Conservation (phyloP, 2,797 vertebrate species). For the Characodon lateralis region DNA sequence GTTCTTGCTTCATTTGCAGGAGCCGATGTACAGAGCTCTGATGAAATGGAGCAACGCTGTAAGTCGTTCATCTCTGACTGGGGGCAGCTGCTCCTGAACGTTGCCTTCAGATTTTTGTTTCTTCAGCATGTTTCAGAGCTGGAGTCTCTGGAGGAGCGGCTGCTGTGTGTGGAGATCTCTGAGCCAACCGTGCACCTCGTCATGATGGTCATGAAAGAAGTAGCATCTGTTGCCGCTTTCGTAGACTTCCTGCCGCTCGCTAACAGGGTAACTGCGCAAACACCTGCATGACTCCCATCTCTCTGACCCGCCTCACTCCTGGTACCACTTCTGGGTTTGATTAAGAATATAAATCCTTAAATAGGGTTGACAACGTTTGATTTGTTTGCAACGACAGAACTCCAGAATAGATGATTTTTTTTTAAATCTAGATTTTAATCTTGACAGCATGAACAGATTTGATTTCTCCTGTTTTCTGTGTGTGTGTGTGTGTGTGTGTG, state of each 20-base stretch:
- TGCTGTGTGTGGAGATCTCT: constrained; percentile 52
- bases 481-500: too few species aligned
- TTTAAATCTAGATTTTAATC: neutral
- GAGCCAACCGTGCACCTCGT: neutral
- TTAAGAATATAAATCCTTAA: neutral
- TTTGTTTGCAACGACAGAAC: neutral
- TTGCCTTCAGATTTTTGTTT: neutral
- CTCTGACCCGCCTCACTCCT: neutral
- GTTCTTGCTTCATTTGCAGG: constrained; percentile 37
- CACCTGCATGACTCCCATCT: neutral
- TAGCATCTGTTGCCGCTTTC: constrained; percentile 5
- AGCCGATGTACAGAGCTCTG: constrained; percentile 43
- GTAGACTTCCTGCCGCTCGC: constrained; percentile 57
- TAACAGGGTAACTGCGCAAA: constrained; percentile 59
- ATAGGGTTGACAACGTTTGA: neutral
- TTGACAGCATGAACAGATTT: too few species aligned
- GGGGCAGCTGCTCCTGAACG: neutral
- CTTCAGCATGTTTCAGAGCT: constrained; percentile 31
- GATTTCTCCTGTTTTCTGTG: too few species aligned
- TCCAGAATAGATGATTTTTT: neutral
- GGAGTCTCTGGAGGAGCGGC: constrained; percentile 33
- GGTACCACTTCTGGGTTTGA: neutral
- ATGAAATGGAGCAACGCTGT: constrained; percentile 61
- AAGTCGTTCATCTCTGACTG: constrained; percentile 21
- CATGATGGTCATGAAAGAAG: constrained; percentile 6